Conservation (phyloP, 2,113 vertebrate genomes). For the Australoheros scitulus region DNA sequence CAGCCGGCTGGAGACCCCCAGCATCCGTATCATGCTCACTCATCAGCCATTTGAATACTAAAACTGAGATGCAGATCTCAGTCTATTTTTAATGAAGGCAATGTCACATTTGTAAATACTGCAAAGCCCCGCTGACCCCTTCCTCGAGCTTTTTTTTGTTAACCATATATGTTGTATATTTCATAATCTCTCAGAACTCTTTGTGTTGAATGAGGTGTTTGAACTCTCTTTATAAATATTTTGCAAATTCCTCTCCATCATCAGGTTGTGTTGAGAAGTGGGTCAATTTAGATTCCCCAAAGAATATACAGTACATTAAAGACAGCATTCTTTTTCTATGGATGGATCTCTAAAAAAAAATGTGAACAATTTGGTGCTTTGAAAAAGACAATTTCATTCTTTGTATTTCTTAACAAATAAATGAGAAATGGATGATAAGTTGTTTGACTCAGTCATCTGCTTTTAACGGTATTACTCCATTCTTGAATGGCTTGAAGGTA, state of each 20-base stretch:
- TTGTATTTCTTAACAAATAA: conserved; percentile 81
- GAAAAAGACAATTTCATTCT: conserved; percentile 76
- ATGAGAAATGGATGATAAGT: conserved; percentile 51
- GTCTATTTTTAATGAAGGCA: conserved; percentile 46
- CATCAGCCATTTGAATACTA: conserved; percentile 32
- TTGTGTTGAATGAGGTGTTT: conserved; percentile 37
- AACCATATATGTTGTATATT: conserved; percentile 60
- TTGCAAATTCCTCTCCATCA: conserved; percentile 39
- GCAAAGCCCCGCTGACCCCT: conserved; percentile 16
- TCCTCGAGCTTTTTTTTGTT: conserved; percentile 33
- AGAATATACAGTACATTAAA: conserved; percentile 17
- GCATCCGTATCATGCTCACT: conserved; percentile 1
- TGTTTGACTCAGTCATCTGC: conserved; percentile 41
- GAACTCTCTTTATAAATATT: conserved; percentile 42
- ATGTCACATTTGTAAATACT: conserved; percentile 64
- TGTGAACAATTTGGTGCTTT: conserved; percentile 58
- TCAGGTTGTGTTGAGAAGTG: conserved; percentile 32
- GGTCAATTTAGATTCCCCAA: conserved; percentile 28
- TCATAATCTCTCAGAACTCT: conserved; percentile 47
- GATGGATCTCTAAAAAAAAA: conserved; percentile 24
- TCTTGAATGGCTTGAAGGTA: background rate
- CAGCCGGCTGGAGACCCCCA: background rate
- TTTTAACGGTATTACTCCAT: background rate
- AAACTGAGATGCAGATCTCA: conserved; percentile 21
- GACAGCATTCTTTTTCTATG: conserved; percentile 32